A percentile compares a stretch with the other conserved stretches of the same genome.
Evolutionary conservation across 64 coral and sea anemone species (phyloP).

Genomic region (Platygyra sinensis): DNA sequence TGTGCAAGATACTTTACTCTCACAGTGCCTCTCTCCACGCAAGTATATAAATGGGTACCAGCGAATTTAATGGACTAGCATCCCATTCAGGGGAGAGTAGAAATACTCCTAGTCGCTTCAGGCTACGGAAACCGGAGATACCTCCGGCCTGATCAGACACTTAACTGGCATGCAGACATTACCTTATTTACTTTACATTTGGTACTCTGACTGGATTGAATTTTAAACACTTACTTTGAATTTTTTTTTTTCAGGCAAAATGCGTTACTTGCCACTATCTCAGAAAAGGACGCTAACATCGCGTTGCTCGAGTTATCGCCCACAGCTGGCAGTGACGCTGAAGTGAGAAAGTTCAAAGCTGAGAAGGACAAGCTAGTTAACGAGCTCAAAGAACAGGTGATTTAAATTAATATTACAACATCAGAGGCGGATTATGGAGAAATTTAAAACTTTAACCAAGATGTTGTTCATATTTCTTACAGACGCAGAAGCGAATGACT

Average conservation of each 20-base stretch:
- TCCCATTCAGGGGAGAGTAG: no score
- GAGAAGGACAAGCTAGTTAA: constrained; percentile 94
- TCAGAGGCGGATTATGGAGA: neutral
- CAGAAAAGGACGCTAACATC: constrained; percentile 97
- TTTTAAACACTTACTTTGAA: neutral
- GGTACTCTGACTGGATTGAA: no score
- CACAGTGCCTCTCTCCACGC: no score
- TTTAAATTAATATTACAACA: neutral
- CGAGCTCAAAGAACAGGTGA: constrained; percentile 94
- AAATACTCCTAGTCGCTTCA: no score
- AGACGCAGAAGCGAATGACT: constrained; percentile 93
- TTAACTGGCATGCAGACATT: no score
- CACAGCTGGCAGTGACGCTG: constrained; percentile 73
- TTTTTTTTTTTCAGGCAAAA: constrained; percentile 87
- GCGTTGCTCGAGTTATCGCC: constrained; percentile 90
- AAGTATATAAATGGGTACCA: no score
- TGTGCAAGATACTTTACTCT: no score
- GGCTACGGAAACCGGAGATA: no score
- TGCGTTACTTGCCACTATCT: constrained; percentile 93
- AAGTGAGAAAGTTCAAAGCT: constrained; percentile 86
- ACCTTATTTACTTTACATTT: no score
- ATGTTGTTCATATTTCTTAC: neutral
- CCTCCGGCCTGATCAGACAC: no score
- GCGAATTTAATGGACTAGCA: no score
- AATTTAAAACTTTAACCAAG: neutral